These are phyloP conservation scores for Selene dorsalis DNA, from an alignment of 2,797 vertebrate species.

Conservation along the genomic window DNA sequence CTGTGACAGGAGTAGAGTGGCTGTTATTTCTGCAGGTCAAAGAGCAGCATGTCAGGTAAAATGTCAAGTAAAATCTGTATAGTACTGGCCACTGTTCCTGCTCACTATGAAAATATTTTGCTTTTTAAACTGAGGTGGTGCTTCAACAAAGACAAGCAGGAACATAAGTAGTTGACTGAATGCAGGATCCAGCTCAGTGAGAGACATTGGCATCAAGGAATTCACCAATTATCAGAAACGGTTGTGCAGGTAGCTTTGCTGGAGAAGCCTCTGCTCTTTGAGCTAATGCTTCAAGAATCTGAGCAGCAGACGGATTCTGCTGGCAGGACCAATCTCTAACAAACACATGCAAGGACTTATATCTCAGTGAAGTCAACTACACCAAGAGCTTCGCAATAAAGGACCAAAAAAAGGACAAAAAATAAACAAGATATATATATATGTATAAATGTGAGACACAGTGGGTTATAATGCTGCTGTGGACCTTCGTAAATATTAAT, in stretches of 20 bases:
- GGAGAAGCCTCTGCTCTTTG: neutral
- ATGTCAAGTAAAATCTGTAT: no score
- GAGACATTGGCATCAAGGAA: neutral
- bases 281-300: neutral
- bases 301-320: slow-evolving; percentile 9
- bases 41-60: slow-evolving; percentile 17
- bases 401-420: neutral
- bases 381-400: neutral
- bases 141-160: neutral
- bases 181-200: neutral
- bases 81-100: neutral
- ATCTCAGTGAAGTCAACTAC: neutral
- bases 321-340: slow-evolving; percentile 1
- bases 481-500: neutral
- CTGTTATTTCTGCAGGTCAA: slow-evolving; percentile 58
- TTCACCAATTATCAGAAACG: slow-evolving; percentile 7
- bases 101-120: neutral
- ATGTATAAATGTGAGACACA: neutral
- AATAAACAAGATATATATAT: neutral
- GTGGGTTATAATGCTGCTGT: neutral
- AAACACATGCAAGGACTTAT: neutral
- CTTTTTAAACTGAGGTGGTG: neutral
- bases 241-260: neutral
- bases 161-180: slow-evolving; percentile 6
- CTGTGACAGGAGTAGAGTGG: slow-evolving; percentile 50